Evolutionary conservation across 2,888 invertebrate genomes (phyloP), one percentile per base, ranked within the genome.

Genomic region (Oscheius myriophilus): DNA sequence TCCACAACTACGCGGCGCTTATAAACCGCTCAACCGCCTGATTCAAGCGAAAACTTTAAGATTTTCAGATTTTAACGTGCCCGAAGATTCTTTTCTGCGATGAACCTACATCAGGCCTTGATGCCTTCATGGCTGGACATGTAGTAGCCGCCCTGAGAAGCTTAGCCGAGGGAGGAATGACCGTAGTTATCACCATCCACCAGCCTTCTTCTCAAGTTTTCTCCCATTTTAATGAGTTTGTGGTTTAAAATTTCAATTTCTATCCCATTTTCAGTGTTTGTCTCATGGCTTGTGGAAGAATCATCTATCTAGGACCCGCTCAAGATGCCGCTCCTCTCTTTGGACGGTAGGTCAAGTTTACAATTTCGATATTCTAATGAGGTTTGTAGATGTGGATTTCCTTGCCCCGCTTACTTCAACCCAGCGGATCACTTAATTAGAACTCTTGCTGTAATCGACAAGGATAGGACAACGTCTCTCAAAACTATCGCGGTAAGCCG

Each of bases 151-250:
- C 76, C n/a, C 69, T 81, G 2, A 65, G 78, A 16, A 41, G 62
- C 41, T 49, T 81, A 43, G 81, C 81, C 1, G 75, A 78, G n/a
- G 65, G 91, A 79, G 94, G 95, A 43, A 94, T 94, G 88, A 95
- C 95, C 0, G 92, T 96, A 59, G 90, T 96, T 23, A 92, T 93
- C 83, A 96, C 96, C 0, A 93, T 96, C 75, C 96, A 96, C 88
- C 96, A 96, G 87, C 96, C 96, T 0, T 93, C 93, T 0, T 95
- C 95, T 0, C 94, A 95, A 87, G 87, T 89, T 21, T 95, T 92
- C 86, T 91, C 92, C 18, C 91, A 95, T 89, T 96, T 96, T 85
- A 93, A 95, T 87, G 92, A 87, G 85, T 88, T 73, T 67, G 77
- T 18, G n/a, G 6, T 18, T 16, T 18, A n/a, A 39, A 11, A 18